phyloP scores from a whole-genome alignment of 2,113 vertebrate species.

The Otus sunia region DNA sequence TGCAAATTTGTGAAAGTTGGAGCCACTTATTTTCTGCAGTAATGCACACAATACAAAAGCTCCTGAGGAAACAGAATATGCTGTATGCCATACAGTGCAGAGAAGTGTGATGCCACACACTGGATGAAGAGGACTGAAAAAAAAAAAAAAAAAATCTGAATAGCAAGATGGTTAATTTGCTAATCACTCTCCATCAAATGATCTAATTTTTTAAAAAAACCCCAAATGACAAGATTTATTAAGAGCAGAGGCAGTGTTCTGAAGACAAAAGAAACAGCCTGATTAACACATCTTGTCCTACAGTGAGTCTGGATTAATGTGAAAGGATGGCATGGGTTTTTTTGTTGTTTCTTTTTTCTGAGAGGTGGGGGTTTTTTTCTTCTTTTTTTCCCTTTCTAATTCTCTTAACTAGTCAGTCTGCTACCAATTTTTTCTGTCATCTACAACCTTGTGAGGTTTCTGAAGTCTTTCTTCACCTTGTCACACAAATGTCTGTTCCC shows the following conservation, averaged over 20 bases:
- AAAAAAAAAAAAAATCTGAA: not conserved
- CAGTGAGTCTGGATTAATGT: not conserved
- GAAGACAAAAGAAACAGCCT: not conserved
- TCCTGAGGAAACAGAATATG: not conserved
- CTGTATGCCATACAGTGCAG: rapidly evolving
- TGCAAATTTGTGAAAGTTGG: not conserved
- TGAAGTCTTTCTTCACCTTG: not conserved
- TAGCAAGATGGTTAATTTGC: not conserved
- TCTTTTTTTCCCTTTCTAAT: not conserved
- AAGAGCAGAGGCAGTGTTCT: not conserved
- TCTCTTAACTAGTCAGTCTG: not conserved
- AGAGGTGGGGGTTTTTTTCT: not conserved
- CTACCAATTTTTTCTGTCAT: not conserved
- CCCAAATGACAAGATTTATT: not conserved
- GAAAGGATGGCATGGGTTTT: not conserved
- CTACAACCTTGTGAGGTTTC: not conserved
- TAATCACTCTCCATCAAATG: not conserved
- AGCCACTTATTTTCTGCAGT: not conserved
- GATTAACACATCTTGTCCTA: not conserved
- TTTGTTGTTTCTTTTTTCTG: not conserved
- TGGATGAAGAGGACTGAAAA: not conserved
- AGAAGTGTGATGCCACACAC: not conserved
- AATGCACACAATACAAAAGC: not conserved
- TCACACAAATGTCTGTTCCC: not conserved
- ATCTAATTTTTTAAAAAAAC: not conserved